These are phyloP conservation scores for Leptocoma aspasia DNA, from an alignment of 2,113 vertebrate species.

Conservation along the genomic window DNA sequence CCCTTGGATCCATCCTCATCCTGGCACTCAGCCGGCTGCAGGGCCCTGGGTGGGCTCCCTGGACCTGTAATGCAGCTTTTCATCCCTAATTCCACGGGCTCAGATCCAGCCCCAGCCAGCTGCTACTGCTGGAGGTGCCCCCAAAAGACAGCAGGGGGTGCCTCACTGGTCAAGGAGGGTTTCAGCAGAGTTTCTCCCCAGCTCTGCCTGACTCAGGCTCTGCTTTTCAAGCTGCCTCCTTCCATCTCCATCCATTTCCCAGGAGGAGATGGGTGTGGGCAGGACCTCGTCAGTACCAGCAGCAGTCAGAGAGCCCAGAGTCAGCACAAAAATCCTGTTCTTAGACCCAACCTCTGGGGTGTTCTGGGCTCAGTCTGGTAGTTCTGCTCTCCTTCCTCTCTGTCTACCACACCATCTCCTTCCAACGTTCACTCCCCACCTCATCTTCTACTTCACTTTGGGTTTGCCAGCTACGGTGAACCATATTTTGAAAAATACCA, in stretches of 20 bases:
- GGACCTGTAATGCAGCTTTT: background rate
- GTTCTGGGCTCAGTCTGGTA: background rate
- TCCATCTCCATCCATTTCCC: background rate
- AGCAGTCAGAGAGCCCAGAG: background rate
- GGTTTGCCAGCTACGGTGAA: fast-evolving
- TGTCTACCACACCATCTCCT: background rate
- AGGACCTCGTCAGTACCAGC: fast-evolving
- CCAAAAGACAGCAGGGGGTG: fast-evolving
- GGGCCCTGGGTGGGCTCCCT: slow-evolving; percentile 53
- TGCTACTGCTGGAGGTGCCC: background rate
- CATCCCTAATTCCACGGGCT: background rate
- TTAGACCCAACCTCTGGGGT: background rate
- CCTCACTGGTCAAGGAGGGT: background rate
- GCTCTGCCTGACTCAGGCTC: background rate
- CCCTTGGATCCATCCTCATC: background rate
- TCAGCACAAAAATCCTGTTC: background rate
- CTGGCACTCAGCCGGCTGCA: background rate
- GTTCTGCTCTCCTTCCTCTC: background rate
- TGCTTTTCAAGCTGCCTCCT: background rate
- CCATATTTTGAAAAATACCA: background rate
- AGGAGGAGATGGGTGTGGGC: background rate
- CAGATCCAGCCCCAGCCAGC: background rate
- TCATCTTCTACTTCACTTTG: background rate
- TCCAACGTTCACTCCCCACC: fast-evolving
- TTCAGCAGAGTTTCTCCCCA: background rate